Base-by-base conservation (phyloP, 2,888 invertebrate species). In the Ormyrus pomaceus region DNA sequence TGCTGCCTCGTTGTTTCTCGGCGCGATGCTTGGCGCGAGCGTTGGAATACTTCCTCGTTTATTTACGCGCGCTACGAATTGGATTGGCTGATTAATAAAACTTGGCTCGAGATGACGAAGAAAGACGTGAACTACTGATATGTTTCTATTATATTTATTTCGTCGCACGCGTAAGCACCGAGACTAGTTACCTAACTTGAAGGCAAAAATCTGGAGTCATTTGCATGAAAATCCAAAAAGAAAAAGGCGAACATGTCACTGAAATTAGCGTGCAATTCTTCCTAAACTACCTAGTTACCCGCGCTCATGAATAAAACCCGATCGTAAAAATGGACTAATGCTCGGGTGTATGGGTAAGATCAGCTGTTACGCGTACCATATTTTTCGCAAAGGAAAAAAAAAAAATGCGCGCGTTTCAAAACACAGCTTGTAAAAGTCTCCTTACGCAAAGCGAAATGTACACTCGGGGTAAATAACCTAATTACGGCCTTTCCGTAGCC, bases 231-330 rank as follows among this genome's bases (percentile, higher is more conserved):
- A 34, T 34, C 34, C 34, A 34, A 34, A 34, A 34, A 34, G n/a
- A 34, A 34, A 34, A 34, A 34, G 34, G 34, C 7, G n/a, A 56
- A 4, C 56, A 10, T 58, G 58, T 59, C 59, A 59, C 34, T 59
- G 59, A 50, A 70, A 70, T 70, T 59, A 50, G n/a, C 59, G n/a
- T n/a, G 58, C 68, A 45, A 58, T 48, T 50, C 59, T 59, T 59
- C n/a, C 59, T 59, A 6, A 59, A 34, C 59, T 34, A 19, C 6
- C 59, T 8, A 13, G 59, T 8, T 58, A 11, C 6, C 11, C 58
- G 6, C 58, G 11, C 59, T 6, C 34, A 34, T 46, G 58, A 69
- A 69, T 59, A 48, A 19, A 70, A 59, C 56, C 13, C 13, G 48
- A 58, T 58, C 56, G 48, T 70, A 58, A 70, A 69, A 69, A 69